phyloP scores from a whole-genome alignment of 2,888 invertebrate species.

The Autographa gamma region DNA sequence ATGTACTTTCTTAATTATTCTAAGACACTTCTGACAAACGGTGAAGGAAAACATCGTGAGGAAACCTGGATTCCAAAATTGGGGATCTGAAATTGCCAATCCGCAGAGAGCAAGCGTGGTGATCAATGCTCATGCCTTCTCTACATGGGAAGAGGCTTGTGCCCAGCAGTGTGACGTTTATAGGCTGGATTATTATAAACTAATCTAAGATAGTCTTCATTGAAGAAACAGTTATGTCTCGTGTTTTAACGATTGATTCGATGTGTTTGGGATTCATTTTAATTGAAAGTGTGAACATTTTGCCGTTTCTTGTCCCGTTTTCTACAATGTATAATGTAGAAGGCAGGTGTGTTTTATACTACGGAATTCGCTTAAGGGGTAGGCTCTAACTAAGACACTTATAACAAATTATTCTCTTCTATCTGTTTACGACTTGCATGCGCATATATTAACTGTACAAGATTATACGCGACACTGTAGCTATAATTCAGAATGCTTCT shows the following conservation, averaged over 20 bases:
- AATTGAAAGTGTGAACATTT: slow-evolving; percentile 24
- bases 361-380: slow-evolving; percentile 13
- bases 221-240: too few relatives aligned
- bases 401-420: background rate
- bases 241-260: background rate
- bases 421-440: background rate
- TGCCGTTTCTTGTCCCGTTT: slow-evolving; percentile 26
- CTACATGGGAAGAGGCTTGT: too few relatives aligned
- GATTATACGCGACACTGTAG: background rate
- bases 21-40: too few relatives aligned
- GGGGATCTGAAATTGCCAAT: too few relatives aligned
- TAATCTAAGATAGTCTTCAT: too few relatives aligned
- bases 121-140: too few relatives aligned
- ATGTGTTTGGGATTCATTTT: slow-evolving; percentile 5
- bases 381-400: background rate
- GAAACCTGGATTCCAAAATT: too few relatives aligned
- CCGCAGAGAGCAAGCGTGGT: too few relatives aligned
- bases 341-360: slow-evolving; percentile 51
- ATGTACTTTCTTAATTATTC: too few relatives aligned
- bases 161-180: too few relatives aligned
- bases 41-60: too few relatives aligned
- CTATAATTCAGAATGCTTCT: background rate
- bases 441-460: background rate
- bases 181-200: too few relatives aligned
- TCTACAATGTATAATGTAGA: slow-evolving; percentile 45